Percentiles rank a stretch among this genome's conserved stretches.
These are phyloP conservation scores for Aptenodytes patagonicus DNA, from an alignment of 2,113 vertebrate species.

Conservation along the genomic window DNA sequence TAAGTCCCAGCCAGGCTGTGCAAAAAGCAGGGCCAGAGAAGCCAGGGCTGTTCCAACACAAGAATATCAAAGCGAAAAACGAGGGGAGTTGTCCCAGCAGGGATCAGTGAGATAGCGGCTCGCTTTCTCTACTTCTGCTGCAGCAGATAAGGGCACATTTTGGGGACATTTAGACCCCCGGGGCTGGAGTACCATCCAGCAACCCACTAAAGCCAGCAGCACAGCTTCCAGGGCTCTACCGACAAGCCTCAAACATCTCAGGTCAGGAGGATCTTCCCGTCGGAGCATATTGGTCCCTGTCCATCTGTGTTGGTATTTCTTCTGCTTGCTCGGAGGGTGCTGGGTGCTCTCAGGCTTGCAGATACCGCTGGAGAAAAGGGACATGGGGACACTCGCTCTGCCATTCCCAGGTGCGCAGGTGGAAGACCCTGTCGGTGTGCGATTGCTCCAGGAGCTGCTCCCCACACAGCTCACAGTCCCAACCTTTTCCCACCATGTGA, in stretches of 20 bases:
- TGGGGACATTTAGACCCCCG: neutral
- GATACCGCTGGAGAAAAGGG: neutral
- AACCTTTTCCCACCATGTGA: fast-evolving
- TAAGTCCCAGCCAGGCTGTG: neutral
- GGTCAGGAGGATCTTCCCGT: neutral
- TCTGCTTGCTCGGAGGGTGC: neutral
- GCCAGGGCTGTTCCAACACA: neutral
- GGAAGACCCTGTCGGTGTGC: fast-evolving
- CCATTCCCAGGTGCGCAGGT: neutral
- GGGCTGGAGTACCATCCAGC: neutral
- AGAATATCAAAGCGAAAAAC: neutral
- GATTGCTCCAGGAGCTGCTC: neutral
- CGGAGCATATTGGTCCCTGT: fast-evolving
- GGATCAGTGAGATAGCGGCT: neutral
- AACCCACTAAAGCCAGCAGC: neutral
- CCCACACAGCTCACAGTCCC: neutral
- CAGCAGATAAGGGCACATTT: neutral
- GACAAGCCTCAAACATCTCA: neutral
- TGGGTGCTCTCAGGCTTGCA: neutral
- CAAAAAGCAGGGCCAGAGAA: neutral
- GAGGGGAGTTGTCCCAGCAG: neutral
- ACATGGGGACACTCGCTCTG: fast-evolving
- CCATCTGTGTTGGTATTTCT: neutral
- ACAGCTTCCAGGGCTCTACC: neutral
- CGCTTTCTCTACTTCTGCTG: neutral